phyloP scores from a whole-genome alignment of 2,797 vertebrate genomes.

The Micrastur ruficollis region DNA sequence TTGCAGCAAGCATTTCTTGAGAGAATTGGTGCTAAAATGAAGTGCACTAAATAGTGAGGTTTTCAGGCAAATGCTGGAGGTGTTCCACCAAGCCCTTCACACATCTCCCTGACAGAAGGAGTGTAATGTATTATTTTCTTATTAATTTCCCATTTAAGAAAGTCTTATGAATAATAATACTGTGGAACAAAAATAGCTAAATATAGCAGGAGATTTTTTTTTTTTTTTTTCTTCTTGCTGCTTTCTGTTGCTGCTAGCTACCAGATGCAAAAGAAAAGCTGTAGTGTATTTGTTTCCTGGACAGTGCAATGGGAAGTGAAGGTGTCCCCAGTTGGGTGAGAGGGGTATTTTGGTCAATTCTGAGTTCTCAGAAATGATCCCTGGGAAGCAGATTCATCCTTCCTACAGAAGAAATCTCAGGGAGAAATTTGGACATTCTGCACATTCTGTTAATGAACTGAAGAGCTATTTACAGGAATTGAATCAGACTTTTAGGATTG shows the following conservation, averaged over 20 bases:
- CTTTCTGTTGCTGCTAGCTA: background rate
- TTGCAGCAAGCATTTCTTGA: slow-evolving; percentile 59
- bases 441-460: background rate
- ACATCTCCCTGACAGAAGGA: slow-evolving; percentile 30
- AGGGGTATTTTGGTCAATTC: background rate
- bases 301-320: background rate
- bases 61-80: slow-evolving; percentile 42
- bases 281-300: background rate
- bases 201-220: background rate
- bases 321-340: fast-evolving
- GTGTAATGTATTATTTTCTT: slow-evolving; percentile 54
- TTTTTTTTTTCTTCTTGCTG: background rate
- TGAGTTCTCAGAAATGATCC: background rate
- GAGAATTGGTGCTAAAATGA: slow-evolving; percentile 45
- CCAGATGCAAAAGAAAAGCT: background rate
- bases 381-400: background rate
- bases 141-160: slow-evolving; percentile 55
- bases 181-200: slow-evolving; percentile 20
- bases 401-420: background rate
- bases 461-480: background rate
- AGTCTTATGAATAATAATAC: slow-evolving; percentile 37
- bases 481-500: background rate
- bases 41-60: slow-evolving; percentile 36
- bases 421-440: background rate
- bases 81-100: slow-evolving; percentile 9